Evolutionary conservation across 2,888 invertebrate genomes (phyloP), one percentile per base, ranked within the genome.

Genomic region (Caenorhabditis angaria): DNA sequence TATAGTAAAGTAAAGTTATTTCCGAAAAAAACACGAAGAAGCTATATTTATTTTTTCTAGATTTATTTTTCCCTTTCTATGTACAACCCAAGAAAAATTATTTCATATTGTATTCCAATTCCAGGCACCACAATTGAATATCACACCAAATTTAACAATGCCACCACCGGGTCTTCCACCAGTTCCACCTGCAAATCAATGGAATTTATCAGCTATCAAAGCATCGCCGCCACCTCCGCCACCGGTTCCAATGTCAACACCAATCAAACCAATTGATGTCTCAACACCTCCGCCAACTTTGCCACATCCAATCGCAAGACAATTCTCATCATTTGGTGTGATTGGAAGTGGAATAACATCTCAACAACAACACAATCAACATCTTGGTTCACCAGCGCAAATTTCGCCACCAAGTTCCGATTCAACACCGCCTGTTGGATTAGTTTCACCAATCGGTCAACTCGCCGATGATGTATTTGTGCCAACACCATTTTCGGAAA

Each of bases 141-240:
- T 18, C 2, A 12, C 27, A 3, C 18, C 27, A 8, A 4, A 2
- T 27, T 10, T 12, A 54, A 25, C 54, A 27, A 24, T 27, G 24
- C 27, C 54, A 54, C 27, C 54, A 18, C 25, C 54, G 18, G 54
- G 28, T 27, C 22, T 25, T 27, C 55, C 57, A 27, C 70, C 70
- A 6, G 53, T 32, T 14, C 65, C 61, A n/a, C n/a, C n/a, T n/a
- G n/a, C n/a, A 14, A 65, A 32, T 54, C 54, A 54, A 24, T 54
- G 54, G 54, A 25, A 54, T 54, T 10, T 5, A 3, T 12, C 14
- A 25, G 18, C 14, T 4, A 54, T 27, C 5, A 25, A 27, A 51
- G 51, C 22, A 4, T 14, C 56, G 29, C 27, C 32, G 24, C 25
- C 27, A 8, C 50, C 68, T 28, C 32, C 27, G 10, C 27, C 20